Percentiles rank a stretch among this genome's conserved stretches.
Conservation (phyloP, 1,140 invertebrate genomes). For the Micrasema longulum region DNA sequence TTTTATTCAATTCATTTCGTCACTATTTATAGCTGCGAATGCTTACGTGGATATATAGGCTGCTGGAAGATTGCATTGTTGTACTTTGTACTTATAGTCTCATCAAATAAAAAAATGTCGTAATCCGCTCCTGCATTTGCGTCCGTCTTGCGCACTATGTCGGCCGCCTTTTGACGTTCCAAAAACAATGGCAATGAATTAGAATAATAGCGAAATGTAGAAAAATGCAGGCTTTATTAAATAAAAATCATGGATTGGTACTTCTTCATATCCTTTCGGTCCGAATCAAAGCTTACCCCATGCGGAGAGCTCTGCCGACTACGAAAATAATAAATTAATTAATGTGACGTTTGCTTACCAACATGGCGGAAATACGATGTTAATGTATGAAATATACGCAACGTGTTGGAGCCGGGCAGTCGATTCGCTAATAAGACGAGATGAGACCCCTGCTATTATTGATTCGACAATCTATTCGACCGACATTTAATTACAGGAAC, state of each 20-base stretch:
- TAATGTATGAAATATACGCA: conserved; percentile 30
- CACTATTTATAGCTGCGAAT: too few species aligned
- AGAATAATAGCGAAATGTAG: conserved; percentile 49
- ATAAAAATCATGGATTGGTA: conserved; percentile 15
- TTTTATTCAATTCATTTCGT: too few species aligned
- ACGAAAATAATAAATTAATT: conserved; percentile 39
- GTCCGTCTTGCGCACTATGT: not conserved
- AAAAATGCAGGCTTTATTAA: conserved; percentile 31
- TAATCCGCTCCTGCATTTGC: conserved; percentile 1
- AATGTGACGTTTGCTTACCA: conserved; percentile 13
- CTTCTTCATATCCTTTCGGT: conserved; percentile 48
- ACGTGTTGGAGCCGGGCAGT: not conserved
- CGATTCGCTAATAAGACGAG: conserved; percentile 14
- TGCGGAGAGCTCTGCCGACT: conserved; percentile 38
- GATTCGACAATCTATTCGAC: too few species aligned
- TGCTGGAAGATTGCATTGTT: too few species aligned
- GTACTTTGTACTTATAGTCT: too few species aligned
- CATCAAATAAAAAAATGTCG: too few species aligned
- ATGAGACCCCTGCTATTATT: not conserved
- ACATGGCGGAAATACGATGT: conserved; percentile 35
- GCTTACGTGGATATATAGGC: too few species aligned
- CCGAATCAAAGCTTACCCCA: conserved; percentile 46
- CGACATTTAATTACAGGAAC: too few species aligned
- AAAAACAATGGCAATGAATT: conserved; percentile 50
- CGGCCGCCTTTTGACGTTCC: conserved; percentile 46